Base-by-base conservation (phyloP, 2,797 vertebrate species). In the Crypturellus tataupa region DNA sequence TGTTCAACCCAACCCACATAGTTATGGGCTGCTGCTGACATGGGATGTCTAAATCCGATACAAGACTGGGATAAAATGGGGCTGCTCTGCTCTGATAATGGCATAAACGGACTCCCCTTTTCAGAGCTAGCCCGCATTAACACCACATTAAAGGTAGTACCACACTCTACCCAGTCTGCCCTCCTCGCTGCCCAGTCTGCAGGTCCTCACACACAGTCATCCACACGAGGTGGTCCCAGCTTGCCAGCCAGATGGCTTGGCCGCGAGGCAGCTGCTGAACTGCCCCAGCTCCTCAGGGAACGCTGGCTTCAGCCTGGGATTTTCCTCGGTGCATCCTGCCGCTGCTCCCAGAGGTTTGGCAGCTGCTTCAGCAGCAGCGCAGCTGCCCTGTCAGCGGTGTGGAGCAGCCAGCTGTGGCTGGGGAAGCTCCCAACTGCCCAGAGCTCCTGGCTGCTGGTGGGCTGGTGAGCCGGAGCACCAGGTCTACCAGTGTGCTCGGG, bases 81-180 rank as follows among this genome's bases (percentile, higher is more conserved):
- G 7, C 8, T n/a, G 73, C 16, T 31, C 18, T 55, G 53, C 53
- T 31, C 53, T 55, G n/a, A 15, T 12, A 81, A 63, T 15, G 8
- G 3, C 6, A 18, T 19, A 46, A 44, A n/a, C 12, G 70, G 31
- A 3, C 6, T 73, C 12, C 3, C 7, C 5, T 31, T 88, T 81
- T 87, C 42, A 53, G 18, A 56, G 60, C 6, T 19, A 29, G 16
- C 13, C 39, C 93, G 37, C 40, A 40, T 80, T 70, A 79, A 21
- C 5, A n/a, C 21, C 10, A 0, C 1, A 11, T 0, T 1, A 46
- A 70, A 73, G 14, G 3, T 42, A 33, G 33, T 25, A 9, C 27
- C 51, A 64, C 19, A 16, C 39, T 37, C 5, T 29, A 53, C 29
- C 21, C 19, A 44, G 64, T 64, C 89, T 60, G 39, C n/a, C 44